A percentile compares a stretch with the other conserved stretches of the same genome.
These are phyloP conservation scores for Cricetomys ansorgei DNA, from an alignment of 2,113 vertebrate genomes.

Conservation along the genomic window DNA sequence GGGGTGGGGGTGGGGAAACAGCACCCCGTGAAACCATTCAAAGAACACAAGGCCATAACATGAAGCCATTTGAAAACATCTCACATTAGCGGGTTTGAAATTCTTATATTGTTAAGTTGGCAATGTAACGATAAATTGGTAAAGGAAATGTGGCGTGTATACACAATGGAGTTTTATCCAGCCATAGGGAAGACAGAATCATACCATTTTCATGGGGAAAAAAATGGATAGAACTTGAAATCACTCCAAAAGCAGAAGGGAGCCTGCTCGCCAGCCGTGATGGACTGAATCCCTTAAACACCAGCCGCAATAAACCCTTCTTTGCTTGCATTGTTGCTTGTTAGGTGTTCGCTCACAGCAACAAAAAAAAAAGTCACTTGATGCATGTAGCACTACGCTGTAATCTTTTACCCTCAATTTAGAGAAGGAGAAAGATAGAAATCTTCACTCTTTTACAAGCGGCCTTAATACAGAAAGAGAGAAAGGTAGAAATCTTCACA, in stretches of 20 bases:
- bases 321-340: background rate
- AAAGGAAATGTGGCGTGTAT: background rate
- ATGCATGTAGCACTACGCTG: no score
- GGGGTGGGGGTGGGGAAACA: background rate
- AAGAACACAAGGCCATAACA: background rate
- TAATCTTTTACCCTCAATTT: no score
- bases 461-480: no score
- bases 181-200: background rate
- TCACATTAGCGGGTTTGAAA: background rate
- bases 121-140: background rate
- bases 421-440: no score
- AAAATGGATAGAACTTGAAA: background rate
- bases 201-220: background rate
- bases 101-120: background rate
- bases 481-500: no score
- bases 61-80: background rate
- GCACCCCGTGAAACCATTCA: background rate
- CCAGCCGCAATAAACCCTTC: background rate
- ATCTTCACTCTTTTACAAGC: no score
- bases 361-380: no score
- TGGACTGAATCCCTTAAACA: background rate
- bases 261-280: background rate
- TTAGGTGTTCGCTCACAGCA: background rate
- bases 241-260: background rate
- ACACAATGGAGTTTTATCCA: background rate